These are phyloP conservation scores for Idaea aversata DNA, from an alignment of 2,888 invertebrate genomes.

Conservation along the genomic window DNA sequence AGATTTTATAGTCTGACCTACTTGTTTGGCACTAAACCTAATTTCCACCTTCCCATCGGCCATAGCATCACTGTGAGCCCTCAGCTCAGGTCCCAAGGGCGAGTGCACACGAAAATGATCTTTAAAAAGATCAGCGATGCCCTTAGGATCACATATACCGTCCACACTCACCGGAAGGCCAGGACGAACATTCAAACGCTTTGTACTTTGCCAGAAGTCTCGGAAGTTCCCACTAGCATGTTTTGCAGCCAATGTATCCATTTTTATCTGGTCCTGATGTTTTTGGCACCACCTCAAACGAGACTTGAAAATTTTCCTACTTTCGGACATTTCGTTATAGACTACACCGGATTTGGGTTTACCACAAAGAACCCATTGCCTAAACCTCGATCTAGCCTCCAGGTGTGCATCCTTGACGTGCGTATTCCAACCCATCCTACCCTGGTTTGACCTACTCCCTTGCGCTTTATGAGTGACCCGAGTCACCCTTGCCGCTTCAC, in stretches of 20 bases:
- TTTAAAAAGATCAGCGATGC: conserved; percentile 1
- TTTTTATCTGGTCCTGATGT: conserved; percentile 6
- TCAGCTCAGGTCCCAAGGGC: not conserved
- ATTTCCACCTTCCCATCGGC: not conserved
- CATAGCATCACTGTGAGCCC: not conserved
- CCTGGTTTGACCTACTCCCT: not conserved
- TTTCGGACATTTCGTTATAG: conserved; percentile 4
- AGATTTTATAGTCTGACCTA: not conserved
- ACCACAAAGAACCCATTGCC: conserved; percentile 21
- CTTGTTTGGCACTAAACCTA: conserved; percentile 3
- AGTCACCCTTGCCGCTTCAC: conserved; percentile 8
- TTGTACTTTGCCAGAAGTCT: conserved; percentile 5
- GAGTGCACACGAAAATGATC: conserved; percentile 9
- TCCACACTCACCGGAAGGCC: conserved; percentile 4
- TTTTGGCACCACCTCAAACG: conserved; percentile 10
- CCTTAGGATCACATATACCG: not conserved
- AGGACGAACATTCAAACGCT: not conserved
- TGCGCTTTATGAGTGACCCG: not conserved
- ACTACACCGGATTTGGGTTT: conserved; percentile 1
- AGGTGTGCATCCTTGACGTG: conserved; percentile 23
- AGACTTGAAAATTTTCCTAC: conserved; percentile 7
- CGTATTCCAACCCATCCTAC: conserved; percentile 26
- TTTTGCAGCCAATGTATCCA: not conserved
- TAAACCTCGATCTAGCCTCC: conserved; percentile 22
- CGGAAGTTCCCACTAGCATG: not conserved